Percentiles rank a stretch among this genome's conserved stretches.
Evolutionary conservation across 2,888 invertebrate genomes (phyloP).

Genomic region (Macaria liturata): DNA sequence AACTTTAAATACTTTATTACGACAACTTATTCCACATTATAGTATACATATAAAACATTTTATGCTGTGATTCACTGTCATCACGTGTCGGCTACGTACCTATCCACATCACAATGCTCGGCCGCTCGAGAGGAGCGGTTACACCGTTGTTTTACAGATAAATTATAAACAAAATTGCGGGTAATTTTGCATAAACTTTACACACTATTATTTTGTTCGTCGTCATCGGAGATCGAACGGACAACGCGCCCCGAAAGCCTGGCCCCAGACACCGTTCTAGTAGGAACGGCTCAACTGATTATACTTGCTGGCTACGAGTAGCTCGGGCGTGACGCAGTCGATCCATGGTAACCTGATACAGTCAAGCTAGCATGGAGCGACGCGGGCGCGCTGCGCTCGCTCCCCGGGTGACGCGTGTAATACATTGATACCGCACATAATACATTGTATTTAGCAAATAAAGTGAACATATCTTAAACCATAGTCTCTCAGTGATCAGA

Average conservation of each 20-base stretch:
- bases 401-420: constrained; percentile 70
- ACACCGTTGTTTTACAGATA: constrained; percentile 62
- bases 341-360: no score
- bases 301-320: no score
- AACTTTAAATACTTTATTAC: constrained; percentile 83
- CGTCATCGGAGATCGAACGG: constrained; percentile 72
- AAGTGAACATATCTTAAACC: constrained; percentile 83
- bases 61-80: constrained; percentile 79
- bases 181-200: constrained; percentile 76
- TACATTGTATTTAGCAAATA: constrained; percentile 83
- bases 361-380: no score
- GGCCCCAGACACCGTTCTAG: constrained; percentile 51
- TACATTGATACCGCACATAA: constrained; percentile 81
- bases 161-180: constrained; percentile 68
- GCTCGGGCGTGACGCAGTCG: no score
- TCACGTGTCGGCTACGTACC: constrained; percentile 79
- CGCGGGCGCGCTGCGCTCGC: constrained; percentile 57
- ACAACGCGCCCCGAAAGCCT: constrained; percentile 54
- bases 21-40: constrained; percentile 82
- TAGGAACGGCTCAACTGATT: constrained; percentile 26
- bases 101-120: constrained; percentile 81
- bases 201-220: constrained; percentile 80
- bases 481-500: constrained; percentile 81
- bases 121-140: constrained; percentile 63
- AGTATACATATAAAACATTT: constrained; percentile 83